phyloP scores from a whole-genome alignment of 2,888 invertebrate species.

The Parthenolecanium corni region DNA sequence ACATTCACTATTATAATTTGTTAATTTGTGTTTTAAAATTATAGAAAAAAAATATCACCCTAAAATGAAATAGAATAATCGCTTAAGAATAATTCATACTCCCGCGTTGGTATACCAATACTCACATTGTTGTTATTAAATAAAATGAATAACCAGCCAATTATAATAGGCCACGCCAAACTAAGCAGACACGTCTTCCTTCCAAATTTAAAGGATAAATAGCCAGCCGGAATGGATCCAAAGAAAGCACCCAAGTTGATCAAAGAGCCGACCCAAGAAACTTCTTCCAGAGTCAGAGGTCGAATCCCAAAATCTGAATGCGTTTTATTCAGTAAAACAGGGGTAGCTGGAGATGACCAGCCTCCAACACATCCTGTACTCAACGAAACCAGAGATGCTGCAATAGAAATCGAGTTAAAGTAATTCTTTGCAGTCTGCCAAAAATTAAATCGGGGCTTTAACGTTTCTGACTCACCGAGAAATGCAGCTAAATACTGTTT shows the following conservation, averaged over 20 bases:
- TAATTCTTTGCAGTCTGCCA: not conserved
- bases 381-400: conserved; percentile 42
- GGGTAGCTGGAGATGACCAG: conserved; percentile 43
- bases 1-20: too few relatives aligned
- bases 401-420: conserved; percentile 44
- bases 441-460: not conserved
- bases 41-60: too few relatives aligned
- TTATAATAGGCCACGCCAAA: conserved; percentile 51
- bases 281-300: conserved; percentile 45
- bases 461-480: conserved; percentile 17
- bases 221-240: conserved; percentile 64
- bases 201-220: conserved; percentile 54
- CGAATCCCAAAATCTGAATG: conserved; percentile 40
- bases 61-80: too few relatives aligned
- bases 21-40: too few relatives aligned
- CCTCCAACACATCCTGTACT: conserved; percentile 42
- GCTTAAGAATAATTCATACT: too few relatives aligned
- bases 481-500: conserved; percentile 31
- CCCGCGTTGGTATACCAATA: not conserved
- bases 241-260: conserved; percentile 56
- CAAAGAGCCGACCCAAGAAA: conserved; percentile 62
- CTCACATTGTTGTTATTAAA: conserved; percentile 43
- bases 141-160: conserved; percentile 59
- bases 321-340: conserved; percentile 36
- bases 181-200: conserved; percentile 55